These are phyloP conservation scores for Exocentrus adspersus DNA, from an alignment of 2,888 invertebrate species.

Conservation along the genomic window DNA sequence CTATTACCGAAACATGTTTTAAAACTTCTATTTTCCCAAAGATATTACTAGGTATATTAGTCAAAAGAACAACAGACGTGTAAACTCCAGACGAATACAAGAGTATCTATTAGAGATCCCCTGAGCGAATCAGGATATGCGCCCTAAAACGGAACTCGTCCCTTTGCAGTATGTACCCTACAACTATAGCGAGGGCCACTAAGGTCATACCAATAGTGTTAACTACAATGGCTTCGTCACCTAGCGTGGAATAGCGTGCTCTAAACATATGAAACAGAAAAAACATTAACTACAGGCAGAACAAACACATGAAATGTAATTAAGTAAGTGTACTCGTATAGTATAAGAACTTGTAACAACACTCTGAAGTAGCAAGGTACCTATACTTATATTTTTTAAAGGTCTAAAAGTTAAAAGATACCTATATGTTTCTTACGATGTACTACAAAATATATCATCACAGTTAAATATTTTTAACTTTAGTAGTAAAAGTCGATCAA, in stretches of 20 bases:
- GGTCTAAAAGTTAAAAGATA: too few species aligned
- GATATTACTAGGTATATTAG: background rate
- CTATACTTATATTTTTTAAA: too few species aligned
- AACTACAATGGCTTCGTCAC: conserved; percentile 74
- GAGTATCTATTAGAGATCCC: conserved; percentile 65
- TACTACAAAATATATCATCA: too few species aligned
- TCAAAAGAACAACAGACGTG: background rate
- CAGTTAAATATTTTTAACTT: too few species aligned
- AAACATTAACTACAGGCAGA: conserved; percentile 40
- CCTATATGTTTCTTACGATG: too few species aligned
- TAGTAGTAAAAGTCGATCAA: too few species aligned
- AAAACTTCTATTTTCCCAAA: conserved; percentile 6
- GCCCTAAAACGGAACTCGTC: conserved; percentile 68
- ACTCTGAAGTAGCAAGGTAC: too few species aligned
- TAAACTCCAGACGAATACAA: background rate
- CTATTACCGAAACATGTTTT: too few species aligned
- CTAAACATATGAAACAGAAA: conserved; percentile 52
- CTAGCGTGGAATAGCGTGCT: conserved; percentile 66
- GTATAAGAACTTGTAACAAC: too few species aligned
- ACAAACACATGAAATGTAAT: too few species aligned
- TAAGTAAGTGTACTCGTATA: too few species aligned
- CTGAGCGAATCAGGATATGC: conserved; percentile 68
- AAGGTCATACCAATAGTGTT: conserved; percentile 76
- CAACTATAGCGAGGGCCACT: conserved; percentile 72
- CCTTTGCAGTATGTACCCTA: conserved; percentile 73